Evolutionary conservation across 64 coral and sea anemone genomes (phyloP).

Genomic region (Pachyseris speciosa): DNA sequence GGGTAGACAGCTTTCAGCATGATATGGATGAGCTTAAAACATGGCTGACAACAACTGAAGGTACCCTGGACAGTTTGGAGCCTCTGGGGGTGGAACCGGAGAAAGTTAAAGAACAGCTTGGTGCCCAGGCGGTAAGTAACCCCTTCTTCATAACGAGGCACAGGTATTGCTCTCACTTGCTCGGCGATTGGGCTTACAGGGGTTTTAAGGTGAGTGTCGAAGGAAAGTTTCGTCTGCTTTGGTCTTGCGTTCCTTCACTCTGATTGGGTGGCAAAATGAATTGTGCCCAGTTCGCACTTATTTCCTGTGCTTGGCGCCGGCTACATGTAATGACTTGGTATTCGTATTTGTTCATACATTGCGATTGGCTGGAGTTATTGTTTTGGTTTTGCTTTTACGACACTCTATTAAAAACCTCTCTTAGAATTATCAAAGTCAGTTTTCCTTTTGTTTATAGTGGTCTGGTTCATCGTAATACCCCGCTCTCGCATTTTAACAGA

Average conservation of each 20-base stretch:
- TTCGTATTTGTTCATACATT: too few species aligned
- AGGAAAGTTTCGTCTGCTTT: too few species aligned
- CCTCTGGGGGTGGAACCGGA: constrained; percentile 89
- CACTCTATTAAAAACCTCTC: too few species aligned
- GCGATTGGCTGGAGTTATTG: too few species aligned
- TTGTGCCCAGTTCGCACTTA: too few species aligned
- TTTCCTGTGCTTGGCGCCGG: too few species aligned
- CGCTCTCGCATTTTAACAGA: background rate
- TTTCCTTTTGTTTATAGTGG: background rate
- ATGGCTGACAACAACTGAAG: constrained; percentile 78
- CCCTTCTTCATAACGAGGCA: background rate
- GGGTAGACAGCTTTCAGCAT: constrained; percentile 71
- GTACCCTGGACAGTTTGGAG: constrained; percentile 44
- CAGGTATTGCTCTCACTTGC: background rate
- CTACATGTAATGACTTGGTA: too few species aligned
- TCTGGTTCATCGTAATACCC: background rate
- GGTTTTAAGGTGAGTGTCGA: too few species aligned
- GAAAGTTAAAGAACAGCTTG: constrained; percentile 79
- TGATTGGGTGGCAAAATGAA: too few species aligned
- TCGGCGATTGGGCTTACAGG: background rate
- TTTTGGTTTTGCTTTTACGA: too few species aligned
- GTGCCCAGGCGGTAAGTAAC: constrained; percentile 73
- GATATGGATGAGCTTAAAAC: constrained; percentile 62
- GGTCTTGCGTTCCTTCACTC: too few species aligned
- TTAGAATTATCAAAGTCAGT: too few species aligned